Base-by-base conservation (phyloP, 1,140 invertebrate genomes). In the Calephelis nemesis region DNA sequence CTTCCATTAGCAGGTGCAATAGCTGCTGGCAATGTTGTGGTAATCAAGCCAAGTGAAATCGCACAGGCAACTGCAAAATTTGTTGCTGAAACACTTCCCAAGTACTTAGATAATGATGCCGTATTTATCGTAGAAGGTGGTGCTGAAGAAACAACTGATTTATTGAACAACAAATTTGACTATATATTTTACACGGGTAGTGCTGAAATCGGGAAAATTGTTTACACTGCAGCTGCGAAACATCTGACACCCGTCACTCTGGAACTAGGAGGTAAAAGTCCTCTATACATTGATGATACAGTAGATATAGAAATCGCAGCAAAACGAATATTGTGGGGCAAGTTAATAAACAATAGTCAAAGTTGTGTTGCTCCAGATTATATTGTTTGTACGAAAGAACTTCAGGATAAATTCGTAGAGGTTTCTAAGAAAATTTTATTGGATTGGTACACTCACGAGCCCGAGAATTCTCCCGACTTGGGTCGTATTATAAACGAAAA, bases 301-400 rank as follows among this genome's bases (percentile, higher is more conserved):
- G 96, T 94, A 1, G 94, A 98, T 82, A 92, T 97, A 15, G 85
- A 93, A n/a, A 92, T 96, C 19, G 94, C 97, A 6, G 93, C 93
- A 0, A 96, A 95, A 79, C 93, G 99, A 60, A 92, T 99, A n/a
- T 78, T 99, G 4, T 99, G 98, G 98, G 99, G 98, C 0, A 99
- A 99, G 93, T 95, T 95, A 67, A 94, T 97, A 47, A 99, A 99
- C 90, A 93, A 94, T 50, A 99, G 99, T 4, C 99, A 99, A 92
- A 99, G 98, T 0, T 99, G 99, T 87, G 97, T 99, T 70, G 98
- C 98, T 5, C 98, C 99, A 0, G 99, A 99, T 92, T 99, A 99
- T 86, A 79, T 99, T 40, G 91, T 99, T 12, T 99, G 98, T 85
- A 94, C 95, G 7, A 94, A 94, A 78, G 94, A 96, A 81, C 92